Conservation (phyloP, 2,113 vertebrate genomes). For the Phaethon lepturus region DNA sequence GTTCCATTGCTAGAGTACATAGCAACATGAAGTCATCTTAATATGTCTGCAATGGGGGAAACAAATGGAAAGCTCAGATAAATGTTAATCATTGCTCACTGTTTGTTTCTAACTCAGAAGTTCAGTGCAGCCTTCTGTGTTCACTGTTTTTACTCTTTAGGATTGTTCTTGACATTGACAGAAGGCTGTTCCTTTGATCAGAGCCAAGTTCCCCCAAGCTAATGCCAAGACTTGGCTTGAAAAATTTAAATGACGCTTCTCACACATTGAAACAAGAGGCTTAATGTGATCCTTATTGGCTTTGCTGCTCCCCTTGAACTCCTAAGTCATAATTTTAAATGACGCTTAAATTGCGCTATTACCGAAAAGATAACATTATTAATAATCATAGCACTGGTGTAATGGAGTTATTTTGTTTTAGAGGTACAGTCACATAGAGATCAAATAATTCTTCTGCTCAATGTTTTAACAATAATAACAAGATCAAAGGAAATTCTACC, state of each 20-base stretch:
- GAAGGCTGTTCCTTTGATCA: constrained; percentile 40
- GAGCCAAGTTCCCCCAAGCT: constrained; percentile 5
- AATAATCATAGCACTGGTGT: not conserved
- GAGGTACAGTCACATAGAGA: not conserved
- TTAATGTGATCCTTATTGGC: not conserved
- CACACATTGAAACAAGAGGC: constrained; percentile 7
- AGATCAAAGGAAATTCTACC: not conserved
- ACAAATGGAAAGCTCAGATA: constrained; percentile 16
- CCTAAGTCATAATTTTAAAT: constrained; percentile 1
- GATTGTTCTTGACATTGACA: constrained; percentile 36
- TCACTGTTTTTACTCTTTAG: constrained; percentile 32
- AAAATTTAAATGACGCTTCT: constrained; percentile 1
- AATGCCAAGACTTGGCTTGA: constrained; percentile 37
- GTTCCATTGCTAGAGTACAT: not conserved
- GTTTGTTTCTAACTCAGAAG: not conserved
- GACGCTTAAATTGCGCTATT: not conserved
- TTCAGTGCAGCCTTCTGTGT: constrained; percentile 2
- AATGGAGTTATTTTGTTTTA: not conserved
- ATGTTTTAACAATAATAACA: not conserved
- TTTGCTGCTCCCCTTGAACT: constrained; percentile 2
- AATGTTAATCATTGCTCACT: constrained; percentile 21
- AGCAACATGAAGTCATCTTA: constrained; percentile 25
- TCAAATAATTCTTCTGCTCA: not conserved
- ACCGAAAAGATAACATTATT: not conserved
- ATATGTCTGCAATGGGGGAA: not conserved